Percentiles rank a stretch among this genome's conserved stretches.
Conservation (phyloP, 2,888 invertebrate genomes). For the Notodonta dromedarius region DNA sequence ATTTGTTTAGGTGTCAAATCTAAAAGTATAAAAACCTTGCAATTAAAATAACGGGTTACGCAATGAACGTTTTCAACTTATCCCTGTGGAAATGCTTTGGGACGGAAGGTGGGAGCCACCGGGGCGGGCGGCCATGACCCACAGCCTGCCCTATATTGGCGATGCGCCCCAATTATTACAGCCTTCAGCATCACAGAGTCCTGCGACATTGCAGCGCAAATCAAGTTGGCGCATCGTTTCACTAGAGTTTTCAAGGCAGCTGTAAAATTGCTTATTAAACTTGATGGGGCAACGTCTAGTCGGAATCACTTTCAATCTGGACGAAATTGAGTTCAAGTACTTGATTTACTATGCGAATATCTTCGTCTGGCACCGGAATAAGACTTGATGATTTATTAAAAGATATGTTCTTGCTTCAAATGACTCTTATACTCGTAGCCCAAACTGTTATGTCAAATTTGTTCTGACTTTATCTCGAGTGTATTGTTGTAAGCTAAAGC, state of each 20-base stretch:
- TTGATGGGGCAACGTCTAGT: conserved; percentile 1
- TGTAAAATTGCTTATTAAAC: conserved; percentile 9
- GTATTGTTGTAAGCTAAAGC: background rate
- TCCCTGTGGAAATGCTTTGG: conserved; percentile 16
- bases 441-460: background rate
- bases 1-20: too few relatives aligned
- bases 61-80: conserved; percentile 17
- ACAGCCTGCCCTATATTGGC: conserved; percentile 64
- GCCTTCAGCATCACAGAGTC: conserved; percentile 63
- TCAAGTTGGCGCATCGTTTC: conserved; percentile 18
- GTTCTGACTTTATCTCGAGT: background rate
- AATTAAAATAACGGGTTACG: conserved; percentile 11
- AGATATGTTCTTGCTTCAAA: background rate
- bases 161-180: conserved; percentile 72
- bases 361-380: background rate
- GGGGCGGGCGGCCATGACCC: conserved; percentile 67
- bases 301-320: background rate
- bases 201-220: conserved; percentile 52
- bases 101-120: conserved; percentile 25
- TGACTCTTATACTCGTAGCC: background rate
- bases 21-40: background rate
- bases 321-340: background rate
- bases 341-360: background rate
- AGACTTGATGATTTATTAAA: too few relatives aligned
- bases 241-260: conserved; percentile 16